Evolutionary conservation across 2,888 invertebrate genomes (phyloP).

Genomic region (Sinopyrophorus schimmeli): DNA sequence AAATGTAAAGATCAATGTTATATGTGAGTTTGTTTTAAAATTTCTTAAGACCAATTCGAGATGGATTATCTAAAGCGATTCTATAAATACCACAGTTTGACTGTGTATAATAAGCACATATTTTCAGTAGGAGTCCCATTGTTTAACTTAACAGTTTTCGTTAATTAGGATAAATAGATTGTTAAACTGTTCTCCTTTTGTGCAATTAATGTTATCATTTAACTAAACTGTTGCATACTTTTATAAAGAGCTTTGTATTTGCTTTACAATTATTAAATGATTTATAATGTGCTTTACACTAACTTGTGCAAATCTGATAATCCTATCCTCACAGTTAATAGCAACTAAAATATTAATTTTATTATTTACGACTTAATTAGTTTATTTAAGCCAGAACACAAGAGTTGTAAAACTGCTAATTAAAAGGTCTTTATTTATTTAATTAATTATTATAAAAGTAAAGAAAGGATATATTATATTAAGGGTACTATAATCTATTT

Average conservation of each 20-base stretch:
- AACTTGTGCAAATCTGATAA: no score
- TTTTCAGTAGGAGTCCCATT: conserved; percentile 15
- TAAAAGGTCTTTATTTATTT: no score
- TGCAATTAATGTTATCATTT: conserved; percentile 31
- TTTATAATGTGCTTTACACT: conserved; percentile 24
- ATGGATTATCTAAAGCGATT: neutral
- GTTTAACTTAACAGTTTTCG: conserved; percentile 19
- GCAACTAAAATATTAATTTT: no score
- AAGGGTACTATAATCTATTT: no score
- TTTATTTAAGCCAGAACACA: no score
- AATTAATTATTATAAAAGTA: no score
- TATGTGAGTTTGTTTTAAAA: conserved; percentile 16
- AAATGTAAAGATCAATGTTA: conserved; percentile 26
- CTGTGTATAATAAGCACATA: conserved; percentile 20
- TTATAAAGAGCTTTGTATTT: conserved; percentile 52
- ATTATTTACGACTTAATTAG: no score
- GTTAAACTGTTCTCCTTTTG: conserved; percentile 21
- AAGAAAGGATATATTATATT: no score
- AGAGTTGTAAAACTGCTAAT: no score
- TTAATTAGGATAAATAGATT: conserved; percentile 23
- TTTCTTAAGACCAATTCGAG: conserved; percentile 8
- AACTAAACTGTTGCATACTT: conserved; percentile 48
- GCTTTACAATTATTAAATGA: conserved; percentile 40
- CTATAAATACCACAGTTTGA: conserved; percentile 9
- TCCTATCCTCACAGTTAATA: no score